Evolutionary conservation across 2,888 invertebrate genomes (phyloP).

Genomic region (Leptothorax acervorum): DNA sequence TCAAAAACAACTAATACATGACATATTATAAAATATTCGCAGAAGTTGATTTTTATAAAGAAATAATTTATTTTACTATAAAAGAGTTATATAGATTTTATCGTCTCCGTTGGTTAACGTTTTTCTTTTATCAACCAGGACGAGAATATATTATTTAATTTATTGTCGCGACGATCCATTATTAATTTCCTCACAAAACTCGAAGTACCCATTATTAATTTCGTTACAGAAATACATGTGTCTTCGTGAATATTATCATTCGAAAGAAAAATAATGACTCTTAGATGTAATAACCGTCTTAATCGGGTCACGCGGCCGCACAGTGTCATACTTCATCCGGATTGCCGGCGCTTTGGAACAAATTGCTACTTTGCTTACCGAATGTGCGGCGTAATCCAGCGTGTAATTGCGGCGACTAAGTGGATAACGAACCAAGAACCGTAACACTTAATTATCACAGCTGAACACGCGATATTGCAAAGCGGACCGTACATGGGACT

Average conservation of each 20-base stretch:
- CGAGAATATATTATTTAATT: neutral
- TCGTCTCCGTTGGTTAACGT: neutral
- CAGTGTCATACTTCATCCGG: slow-evolving; percentile 44
- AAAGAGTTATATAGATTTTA: neutral
- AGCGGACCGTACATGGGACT: slow-evolving; percentile 36
- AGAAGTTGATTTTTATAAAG: neutral
- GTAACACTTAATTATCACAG: slow-evolving; percentile 73
- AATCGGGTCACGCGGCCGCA: slow-evolving; percentile 34
- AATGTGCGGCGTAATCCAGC: slow-evolving; percentile 61
- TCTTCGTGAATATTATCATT: slow-evolving; percentile 1
- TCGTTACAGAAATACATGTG: neutral
- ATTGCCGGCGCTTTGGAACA: slow-evolving; percentile 52
- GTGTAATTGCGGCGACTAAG: slow-evolving; percentile 70
- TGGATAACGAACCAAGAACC: slow-evolving; percentile 72
- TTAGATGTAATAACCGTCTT: slow-evolving; percentile 44
- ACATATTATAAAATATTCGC: neutral
- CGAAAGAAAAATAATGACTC: slow-evolving; percentile 33
- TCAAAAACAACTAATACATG: neutral
- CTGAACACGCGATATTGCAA: slow-evolving; percentile 61
- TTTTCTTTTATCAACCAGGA: neutral
- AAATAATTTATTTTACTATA: neutral
- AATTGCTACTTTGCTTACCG: slow-evolving; percentile 60
- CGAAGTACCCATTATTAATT: neutral
- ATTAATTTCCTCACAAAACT: neutral
- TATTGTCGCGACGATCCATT: neutral